These are phyloP conservation scores for Hassar affinis DNA, from an alignment of 2,113 vertebrate species.

Conservation along the genomic window DNA sequence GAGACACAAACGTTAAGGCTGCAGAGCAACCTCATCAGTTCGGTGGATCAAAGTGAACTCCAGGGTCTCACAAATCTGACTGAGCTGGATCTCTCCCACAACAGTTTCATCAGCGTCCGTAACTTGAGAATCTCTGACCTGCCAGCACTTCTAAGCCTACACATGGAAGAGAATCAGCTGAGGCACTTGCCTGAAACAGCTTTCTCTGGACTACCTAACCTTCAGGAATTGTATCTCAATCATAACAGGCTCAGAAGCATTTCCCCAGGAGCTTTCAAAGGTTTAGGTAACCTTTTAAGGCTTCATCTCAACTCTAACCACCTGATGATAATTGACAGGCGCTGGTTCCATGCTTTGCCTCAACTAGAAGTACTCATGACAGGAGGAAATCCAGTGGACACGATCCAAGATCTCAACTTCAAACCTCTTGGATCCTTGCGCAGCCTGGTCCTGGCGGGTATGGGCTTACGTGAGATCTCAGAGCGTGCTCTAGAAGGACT, in stretches of 20 bases:
- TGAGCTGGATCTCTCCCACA: slow-evolving; percentile 94
- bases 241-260: slow-evolving; percentile 95
- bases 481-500: slow-evolving; percentile 90
- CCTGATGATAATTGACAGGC: slow-evolving; percentile 87
- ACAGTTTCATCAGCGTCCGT: slow-evolving; percentile 89
- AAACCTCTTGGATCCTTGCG: slow-evolving; percentile 85
- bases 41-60: slow-evolving; percentile 84
- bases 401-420: slow-evolving; percentile 94
- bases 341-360: slow-evolving; percentile 93
- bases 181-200: slow-evolving; percentile 86
- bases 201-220: slow-evolving; percentile 85
- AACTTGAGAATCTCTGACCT: slow-evolving; percentile 87
- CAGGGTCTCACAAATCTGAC: slow-evolving; percentile 90
- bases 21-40: slow-evolving; percentile 89
- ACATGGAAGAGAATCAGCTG: slow-evolving; percentile 96
- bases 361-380: slow-evolving; percentile 98
- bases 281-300: slow-evolving; percentile 84
- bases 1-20: slow-evolving; percentile 94
- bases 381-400: slow-evolving; percentile 94
- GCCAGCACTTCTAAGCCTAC: slow-evolving; percentile 88
- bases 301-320: slow-evolving; percentile 96
- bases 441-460: slow-evolving; percentile 93
- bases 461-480: slow-evolving; percentile 92
- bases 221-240: slow-evolving; percentile 97
- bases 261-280: slow-evolving; percentile 87